Conservation (phyloP, 2,797 vertebrate genomes). For the Rhynchotus rufescens region DNA sequence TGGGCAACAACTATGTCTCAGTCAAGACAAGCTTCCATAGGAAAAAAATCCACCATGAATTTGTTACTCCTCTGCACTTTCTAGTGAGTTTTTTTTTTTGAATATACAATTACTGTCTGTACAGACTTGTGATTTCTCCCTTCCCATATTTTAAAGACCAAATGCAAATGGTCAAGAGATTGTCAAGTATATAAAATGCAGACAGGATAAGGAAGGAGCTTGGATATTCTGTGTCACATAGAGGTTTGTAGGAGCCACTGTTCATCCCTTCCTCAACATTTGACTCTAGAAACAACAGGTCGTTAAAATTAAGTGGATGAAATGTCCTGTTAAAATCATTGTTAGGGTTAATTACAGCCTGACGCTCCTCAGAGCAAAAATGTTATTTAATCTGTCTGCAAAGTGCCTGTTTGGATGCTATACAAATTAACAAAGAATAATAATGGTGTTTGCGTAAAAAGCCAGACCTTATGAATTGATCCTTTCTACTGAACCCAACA, state of each 20-base stretch:
- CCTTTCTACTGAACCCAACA: not conserved
- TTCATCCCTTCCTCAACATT: not conserved
- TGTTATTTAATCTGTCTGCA: not conserved
- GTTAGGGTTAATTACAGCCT: constrained; percentile 19
- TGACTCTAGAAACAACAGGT: not conserved
- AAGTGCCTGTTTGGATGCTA: constrained; percentile 23
- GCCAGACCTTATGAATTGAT: not conserved
- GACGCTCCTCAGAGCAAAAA: not conserved
- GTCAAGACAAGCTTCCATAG: not conserved
- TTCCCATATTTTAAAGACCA: not conserved
- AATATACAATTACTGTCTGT: not conserved
- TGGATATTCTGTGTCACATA: not conserved
- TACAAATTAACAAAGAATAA: constrained; percentile 46
- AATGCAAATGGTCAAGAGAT: not conserved
- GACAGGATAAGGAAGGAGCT: not conserved
- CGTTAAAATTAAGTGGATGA: not conserved
- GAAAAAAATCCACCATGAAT: not conserved
- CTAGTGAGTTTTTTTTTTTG: not conserved
- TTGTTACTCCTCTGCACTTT: not conserved
- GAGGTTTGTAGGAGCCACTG: not conserved
- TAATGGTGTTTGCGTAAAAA: not conserved
- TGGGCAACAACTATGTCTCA: not conserved
- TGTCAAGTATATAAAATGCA: rapidly evolving
- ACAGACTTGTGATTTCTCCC: not conserved
- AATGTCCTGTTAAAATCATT: constrained; percentile 8